These are phyloP conservation scores for Paratrypauchen microcephalus DNA, from an alignment of 2,797 vertebrate genomes.

Conservation along the genomic window DNA sequence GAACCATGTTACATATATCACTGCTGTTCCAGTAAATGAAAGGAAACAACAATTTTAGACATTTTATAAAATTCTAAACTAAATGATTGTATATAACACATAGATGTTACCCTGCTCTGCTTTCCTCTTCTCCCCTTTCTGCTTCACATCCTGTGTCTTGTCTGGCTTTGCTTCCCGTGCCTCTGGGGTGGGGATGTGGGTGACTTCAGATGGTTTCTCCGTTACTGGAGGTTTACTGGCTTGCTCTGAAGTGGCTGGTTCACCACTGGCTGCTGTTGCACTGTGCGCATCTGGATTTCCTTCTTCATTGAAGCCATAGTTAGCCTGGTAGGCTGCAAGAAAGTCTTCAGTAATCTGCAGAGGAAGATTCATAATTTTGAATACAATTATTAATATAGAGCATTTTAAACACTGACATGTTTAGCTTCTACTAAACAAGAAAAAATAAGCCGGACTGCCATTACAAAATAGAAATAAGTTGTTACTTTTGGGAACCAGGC, in stretches of 20 bases:
- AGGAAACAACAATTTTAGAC: too few relatives aligned
- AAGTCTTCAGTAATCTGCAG: slow-evolving; percentile 93
- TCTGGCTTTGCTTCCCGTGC: slow-evolving; percentile 24
- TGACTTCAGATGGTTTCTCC: slow-evolving; percentile 24
- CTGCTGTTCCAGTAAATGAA: too few relatives aligned
- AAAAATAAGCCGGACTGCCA: not conserved
- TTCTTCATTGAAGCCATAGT: slow-evolving; percentile 87
- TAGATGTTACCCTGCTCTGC: slow-evolving; percentile 80
- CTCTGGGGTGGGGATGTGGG: slow-evolving; percentile 17
- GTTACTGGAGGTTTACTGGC: slow-evolving; percentile 35
- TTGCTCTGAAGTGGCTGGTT: slow-evolving; percentile 29
- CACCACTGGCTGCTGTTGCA: slow-evolving; percentile 25
- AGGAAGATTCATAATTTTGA: slow-evolving; percentile 14
- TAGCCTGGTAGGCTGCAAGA: slow-evolving; percentile 91
- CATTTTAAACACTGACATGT: not conserved
- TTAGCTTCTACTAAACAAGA: not conserved
- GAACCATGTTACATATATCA: too few relatives aligned
- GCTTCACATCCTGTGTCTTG: slow-evolving; percentile 55
- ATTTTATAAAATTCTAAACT: too few relatives aligned
- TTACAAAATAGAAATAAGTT: not conserved
- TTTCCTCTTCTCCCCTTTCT: slow-evolving; percentile 92
- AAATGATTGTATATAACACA: too few relatives aligned
- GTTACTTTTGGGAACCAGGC: slow-evolving; percentile 72
- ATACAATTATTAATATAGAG: too few relatives aligned
- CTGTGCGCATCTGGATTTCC: slow-evolving; percentile 67